Evolutionary conservation across 2,113 vertebrate species (phyloP), one percentile per base, ranked within the genome.

Genomic region (Crypturellus undulatus): DNA sequence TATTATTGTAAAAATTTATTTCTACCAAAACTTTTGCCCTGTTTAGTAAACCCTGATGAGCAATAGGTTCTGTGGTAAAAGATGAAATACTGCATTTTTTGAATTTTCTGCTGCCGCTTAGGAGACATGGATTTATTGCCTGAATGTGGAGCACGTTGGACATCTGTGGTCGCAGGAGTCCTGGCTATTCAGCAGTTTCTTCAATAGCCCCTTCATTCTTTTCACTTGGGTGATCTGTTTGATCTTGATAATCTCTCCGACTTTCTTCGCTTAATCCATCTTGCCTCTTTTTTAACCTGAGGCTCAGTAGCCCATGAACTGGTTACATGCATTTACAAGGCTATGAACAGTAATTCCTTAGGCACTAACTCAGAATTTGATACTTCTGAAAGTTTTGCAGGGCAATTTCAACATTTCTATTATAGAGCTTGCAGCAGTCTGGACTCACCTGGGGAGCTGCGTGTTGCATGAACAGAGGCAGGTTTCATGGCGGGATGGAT

Each of bases 241-340:
- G 93, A 94, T 96, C 88, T 95, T 92, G 83, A 86, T 95, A 84
- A 93, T 92, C 85, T 71, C 32, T 58, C 78, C 77, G 90, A 89
- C 43, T 94, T 92, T 56, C 82, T 92, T 93, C 83, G 62, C 93
- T 90, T 89, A 94, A 90, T 95, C 32, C 26, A 34, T 81, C 34
- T 90, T 68, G 70, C 69, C 28, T 42, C 43, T 15, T 32, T 12
- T 69, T 60, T 36, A 30, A 38, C 77, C 69, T 24, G 1, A 0
- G 79, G 76, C 71, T 71, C 17, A 24, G 82, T 83, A 83, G 42
- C 75, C 51, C 38, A n/a, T 72, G 71, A 92, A 75, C 68, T 80
- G 69, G 90, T 94, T 94, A 91, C 82, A 62, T 92, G 43, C 91
- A 36, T 89, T 92, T 80, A 71, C 65, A 42, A 42, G 54, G 19